phyloP scores from a whole-genome alignment of 2,888 invertebrate species.

The Branchinecta sandiegonensis region DNA sequence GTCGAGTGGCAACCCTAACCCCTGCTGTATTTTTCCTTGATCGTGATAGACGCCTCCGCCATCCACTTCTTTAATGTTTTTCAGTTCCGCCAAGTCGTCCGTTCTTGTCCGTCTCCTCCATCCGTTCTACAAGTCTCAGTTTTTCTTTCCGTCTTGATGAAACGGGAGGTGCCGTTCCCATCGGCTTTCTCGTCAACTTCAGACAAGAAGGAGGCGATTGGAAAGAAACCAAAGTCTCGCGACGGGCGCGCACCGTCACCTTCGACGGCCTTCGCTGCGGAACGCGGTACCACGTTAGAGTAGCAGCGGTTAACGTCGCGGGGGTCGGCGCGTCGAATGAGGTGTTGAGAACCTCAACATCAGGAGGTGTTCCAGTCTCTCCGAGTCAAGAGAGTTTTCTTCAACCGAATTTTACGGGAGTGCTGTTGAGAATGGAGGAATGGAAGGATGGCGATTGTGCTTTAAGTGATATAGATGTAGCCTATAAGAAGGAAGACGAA shows the following conservation, averaged over 20 bases:
- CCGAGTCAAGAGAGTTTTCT: not conserved
- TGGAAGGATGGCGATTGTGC: not conserved
- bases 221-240: not conserved
- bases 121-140: not conserved
- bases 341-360: not conserved
- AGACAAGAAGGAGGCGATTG: not conserved
- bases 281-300: not conserved
- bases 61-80: not conserved
- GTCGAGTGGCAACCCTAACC: too few species aligned
- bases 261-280: not conserved
- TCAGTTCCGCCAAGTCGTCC: not conserved
- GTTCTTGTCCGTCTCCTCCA: not conserved
- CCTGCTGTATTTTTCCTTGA: too few species aligned
- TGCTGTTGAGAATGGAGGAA: not conserved
- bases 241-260: not conserved
- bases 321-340: constrained; percentile 2
- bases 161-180: not conserved
- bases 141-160: not conserved
- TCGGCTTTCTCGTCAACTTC: not conserved
- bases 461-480: not conserved
- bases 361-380: not conserved
- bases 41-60: too few species aligned
- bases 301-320: not conserved
- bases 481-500: not conserved
- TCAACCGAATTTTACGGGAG: not conserved